Conservation (phyloP, 2,113 vertebrate genomes). For the Panthera uncia region DNA sequence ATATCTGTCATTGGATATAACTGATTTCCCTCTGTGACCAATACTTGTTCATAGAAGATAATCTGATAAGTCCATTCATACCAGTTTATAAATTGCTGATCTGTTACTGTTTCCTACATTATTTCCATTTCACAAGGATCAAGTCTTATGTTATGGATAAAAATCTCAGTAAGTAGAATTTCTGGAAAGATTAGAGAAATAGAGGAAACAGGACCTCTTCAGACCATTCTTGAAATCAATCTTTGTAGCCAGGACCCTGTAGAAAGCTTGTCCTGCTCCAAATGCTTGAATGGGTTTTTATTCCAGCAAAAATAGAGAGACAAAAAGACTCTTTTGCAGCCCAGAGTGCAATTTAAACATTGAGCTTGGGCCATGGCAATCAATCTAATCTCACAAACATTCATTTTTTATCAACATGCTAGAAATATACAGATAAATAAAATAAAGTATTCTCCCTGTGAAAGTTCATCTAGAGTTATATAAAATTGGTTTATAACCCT, state of each 20-base stretch:
- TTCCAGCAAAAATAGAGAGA: not conserved
- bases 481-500: not conserved
- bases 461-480: not conserved
- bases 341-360: not conserved
- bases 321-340: not conserved
- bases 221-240: not conserved
- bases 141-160: not conserved
- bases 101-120: not conserved
- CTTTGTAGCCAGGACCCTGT: not conserved
- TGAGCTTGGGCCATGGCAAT: not conserved
- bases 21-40: not conserved
- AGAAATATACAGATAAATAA: not conserved
- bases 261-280: not conserved
- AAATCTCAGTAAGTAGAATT: not conserved
- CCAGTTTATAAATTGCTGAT: not conserved
- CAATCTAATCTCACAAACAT: not conserved
- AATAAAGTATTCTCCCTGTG: not conserved
- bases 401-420: not conserved
- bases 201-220: not conserved
- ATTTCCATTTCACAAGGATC: not conserved
- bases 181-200: not conserved
- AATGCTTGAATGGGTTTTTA: not conserved
- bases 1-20: not conserved
- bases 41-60: not conserved
- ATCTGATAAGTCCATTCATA: not conserved